phyloP scores from a whole-genome alignment of 2,113 vertebrate genomes.

The Plestiodon gilberti region DNA sequence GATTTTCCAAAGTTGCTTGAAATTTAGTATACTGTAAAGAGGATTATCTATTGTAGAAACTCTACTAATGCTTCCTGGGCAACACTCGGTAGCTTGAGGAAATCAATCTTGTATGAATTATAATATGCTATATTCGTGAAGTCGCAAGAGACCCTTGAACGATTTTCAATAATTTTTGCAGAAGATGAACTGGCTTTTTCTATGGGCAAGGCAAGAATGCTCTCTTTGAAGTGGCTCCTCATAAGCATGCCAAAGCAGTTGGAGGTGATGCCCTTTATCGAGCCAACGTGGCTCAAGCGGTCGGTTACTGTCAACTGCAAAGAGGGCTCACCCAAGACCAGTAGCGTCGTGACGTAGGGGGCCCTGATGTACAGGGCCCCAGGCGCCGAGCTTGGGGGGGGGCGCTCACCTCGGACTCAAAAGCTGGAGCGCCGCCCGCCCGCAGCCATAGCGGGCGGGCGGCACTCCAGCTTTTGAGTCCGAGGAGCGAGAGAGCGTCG shows the following conservation, averaged over 20 bases:
- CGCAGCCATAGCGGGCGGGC: too few relatives aligned
- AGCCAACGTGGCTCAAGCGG: neutral
- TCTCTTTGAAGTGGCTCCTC: neutral
- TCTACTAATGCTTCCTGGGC: conserved; percentile 11
- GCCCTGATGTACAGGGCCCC: too few relatives aligned
- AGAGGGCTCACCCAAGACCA: too few relatives aligned
- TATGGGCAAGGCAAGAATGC: neutral
- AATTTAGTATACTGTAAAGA: conserved; percentile 33
- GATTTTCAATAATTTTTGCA: conserved; percentile 24
- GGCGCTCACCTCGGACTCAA: too few relatives aligned
- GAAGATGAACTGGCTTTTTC: neutral
- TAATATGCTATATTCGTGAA: conserved; percentile 31
- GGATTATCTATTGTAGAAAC: neutral
- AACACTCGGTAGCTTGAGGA: conserved; percentile 39
- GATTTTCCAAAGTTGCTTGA: conserved; percentile 25
- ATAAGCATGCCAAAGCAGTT: neutral
- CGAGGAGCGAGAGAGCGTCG: too few relatives aligned
- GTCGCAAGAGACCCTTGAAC: conserved; percentile 15
- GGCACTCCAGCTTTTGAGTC: too few relatives aligned
- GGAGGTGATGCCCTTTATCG: neutral
- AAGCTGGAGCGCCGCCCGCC: too few relatives aligned
- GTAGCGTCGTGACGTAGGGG: too few relatives aligned
- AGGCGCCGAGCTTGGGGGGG: too few relatives aligned
- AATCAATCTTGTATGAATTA: conserved; percentile 34
- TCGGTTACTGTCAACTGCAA: too few relatives aligned